A percentile compares a stretch with the other conserved stretches of the same genome.
Evolutionary conservation across 2,888 invertebrate species (phyloP).

Genomic region (Pseudococcus viburni): DNA sequence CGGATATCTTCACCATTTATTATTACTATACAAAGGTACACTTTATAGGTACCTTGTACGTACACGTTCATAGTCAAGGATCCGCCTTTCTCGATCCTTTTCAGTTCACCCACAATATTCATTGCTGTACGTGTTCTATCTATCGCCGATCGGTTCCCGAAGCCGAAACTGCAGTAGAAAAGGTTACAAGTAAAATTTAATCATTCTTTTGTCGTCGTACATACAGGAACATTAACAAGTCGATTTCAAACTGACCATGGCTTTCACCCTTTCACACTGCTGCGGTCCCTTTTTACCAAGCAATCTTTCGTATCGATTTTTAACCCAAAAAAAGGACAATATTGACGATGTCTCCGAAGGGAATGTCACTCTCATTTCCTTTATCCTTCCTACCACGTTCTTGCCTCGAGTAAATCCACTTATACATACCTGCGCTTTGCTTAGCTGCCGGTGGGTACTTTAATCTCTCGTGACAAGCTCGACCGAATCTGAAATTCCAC

Average conservation of each 20-base stretch:
- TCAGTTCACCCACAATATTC: not conserved
- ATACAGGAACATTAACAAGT: not conserved
- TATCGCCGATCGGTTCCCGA: not conserved
- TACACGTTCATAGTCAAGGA: slow-evolving; percentile 3
- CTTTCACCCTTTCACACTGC: not conserved
- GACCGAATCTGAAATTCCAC: not conserved
- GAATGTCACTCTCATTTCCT: not conserved
- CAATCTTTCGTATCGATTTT: too few relatives aligned
- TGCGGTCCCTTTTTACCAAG: not conserved
- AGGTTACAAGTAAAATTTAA: slow-evolving; percentile 11
- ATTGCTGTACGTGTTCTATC: not conserved
- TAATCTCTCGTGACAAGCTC: not conserved
- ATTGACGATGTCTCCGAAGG: not conserved
- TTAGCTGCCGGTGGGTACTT: not conserved
- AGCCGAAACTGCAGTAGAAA: not conserved
- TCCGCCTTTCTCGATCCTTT: slow-evolving; percentile 19
- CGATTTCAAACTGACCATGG: not conserved
- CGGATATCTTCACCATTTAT: not conserved
- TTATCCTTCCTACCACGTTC: not conserved
- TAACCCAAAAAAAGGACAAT: not conserved
- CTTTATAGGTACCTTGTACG: not conserved
- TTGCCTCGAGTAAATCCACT: not conserved
- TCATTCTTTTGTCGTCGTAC: slow-evolving; percentile 9
- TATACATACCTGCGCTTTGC: not conserved
- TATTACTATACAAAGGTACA: not conserved